Evolutionary conservation across 1,140 invertebrate genomes (phyloP), one percentile per base, ranked within the genome.

Genomic region (Aplysia californica): DNA sequence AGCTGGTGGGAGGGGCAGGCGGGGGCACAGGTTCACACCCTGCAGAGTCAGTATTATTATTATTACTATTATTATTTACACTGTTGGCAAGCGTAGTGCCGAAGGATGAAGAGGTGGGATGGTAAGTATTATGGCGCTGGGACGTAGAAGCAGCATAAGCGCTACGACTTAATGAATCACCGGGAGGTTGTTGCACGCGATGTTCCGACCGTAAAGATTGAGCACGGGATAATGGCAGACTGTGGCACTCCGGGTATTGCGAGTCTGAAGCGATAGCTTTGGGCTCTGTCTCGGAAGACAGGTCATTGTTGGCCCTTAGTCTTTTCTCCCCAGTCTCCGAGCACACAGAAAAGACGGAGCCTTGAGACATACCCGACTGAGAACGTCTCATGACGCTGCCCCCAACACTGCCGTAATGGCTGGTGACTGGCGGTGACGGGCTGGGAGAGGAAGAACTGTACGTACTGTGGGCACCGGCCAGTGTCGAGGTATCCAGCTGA

Each of bases 321-420:
- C 75, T 80, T 75, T 82, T 81, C 58, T 86, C 85, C 35, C 85
- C 85, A 2, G 85, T 86, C 59, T 86, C 85, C 10, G 85, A 85
- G 71, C 83, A 85, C 0, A 86, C 78, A 26, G 83, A 83, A 39
- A 80, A 75, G 18, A 79, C 66, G 31, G 84, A 83, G 15, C 76
- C 76, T 35, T 82, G 64, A 10, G 84, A 85, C 38, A 64, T 66
- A 18, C 77, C 39, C 0, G 83, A 79, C 67, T 79, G 66, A 26
- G 79, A 81, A 44, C 78, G 38, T 23, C 38, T 41, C 35, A 66
- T 67, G n/a, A 50, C 10, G 23, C n/a, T 41, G 65, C 29, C 31
- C 39, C 61, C 50, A 58, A 67, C 29, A 31, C 72, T 33, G 29
- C 58, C 2, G 33, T 21, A 6, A 21, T 20, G n/a, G 59, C 39